These are phyloP conservation scores for Cricetomys ansorgei DNA, from an alignment of 2,113 vertebrate genomes.

Conservation along the genomic window DNA sequence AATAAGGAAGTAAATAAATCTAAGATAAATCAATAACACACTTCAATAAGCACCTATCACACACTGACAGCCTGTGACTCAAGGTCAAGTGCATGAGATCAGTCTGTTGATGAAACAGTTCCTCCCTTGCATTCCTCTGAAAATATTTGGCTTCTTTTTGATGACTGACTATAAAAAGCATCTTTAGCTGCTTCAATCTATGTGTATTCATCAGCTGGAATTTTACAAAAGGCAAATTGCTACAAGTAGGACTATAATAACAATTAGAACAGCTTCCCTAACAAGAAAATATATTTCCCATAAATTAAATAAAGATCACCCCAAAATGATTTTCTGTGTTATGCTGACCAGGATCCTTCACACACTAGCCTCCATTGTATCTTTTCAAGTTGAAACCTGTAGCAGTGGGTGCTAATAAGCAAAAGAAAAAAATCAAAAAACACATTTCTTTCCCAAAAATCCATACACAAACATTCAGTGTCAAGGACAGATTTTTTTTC, in stretches of 20 bases:
- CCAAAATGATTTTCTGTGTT: background rate
- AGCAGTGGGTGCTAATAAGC: slow-evolving; percentile 67
- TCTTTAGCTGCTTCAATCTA: background rate
- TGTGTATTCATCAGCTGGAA: background rate
- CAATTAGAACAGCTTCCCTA: slow-evolving; percentile 16
- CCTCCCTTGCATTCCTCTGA: background rate
- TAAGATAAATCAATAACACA: slow-evolving; percentile 45
- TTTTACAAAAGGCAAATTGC: background rate
- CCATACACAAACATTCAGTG: slow-evolving; percentile 83
- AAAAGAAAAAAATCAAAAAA: slow-evolving; percentile 62
- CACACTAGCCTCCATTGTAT: background rate
- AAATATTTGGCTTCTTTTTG: background rate
- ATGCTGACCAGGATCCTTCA: background rate
- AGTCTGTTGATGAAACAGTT: background rate
- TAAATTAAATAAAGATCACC: slow-evolving; percentile 22
- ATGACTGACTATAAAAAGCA: background rate
- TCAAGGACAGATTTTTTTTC: slow-evolving; percentile 86
- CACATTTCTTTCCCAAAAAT: slow-evolving; percentile 73
- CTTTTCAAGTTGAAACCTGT: slow-evolving; percentile 50
- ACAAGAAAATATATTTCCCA: slow-evolving; percentile 23
- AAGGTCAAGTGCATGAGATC: slow-evolving; percentile 51
- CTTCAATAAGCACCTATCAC: slow-evolving; percentile 62
- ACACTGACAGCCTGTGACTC: background rate
- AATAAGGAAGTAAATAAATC: slow-evolving; percentile 62
- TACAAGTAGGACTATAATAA: background rate